These are phyloP conservation scores for Euwallacea fornicatus DNA, from an alignment of 1,140 invertebrate species.

Conservation along the genomic window DNA sequence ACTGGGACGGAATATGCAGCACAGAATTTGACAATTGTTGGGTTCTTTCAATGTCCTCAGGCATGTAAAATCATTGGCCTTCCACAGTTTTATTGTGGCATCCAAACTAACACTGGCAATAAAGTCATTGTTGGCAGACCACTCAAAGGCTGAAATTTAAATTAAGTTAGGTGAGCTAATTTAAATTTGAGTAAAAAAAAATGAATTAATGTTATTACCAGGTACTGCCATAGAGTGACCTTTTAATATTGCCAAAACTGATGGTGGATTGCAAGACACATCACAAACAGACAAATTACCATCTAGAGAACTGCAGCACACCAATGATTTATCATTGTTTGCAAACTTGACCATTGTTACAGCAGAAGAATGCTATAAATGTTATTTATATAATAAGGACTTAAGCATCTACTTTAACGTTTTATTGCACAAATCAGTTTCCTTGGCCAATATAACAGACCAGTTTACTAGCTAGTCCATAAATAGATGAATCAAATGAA, in stretches of 20 bases:
- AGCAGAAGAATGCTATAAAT: slow-evolving; percentile 68
- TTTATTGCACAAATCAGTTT: no score
- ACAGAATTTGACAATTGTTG: slow-evolving; percentile 65
- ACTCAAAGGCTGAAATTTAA: slow-evolving; percentile 68
- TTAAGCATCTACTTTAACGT: no score
- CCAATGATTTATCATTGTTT: slow-evolving; percentile 78
- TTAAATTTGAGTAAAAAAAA: not conserved
- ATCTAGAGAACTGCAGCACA: slow-evolving; percentile 82
- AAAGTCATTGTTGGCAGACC: slow-evolving; percentile 85
- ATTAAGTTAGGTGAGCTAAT: not conserved
- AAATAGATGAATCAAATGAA: no score
- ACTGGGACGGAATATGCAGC: slow-evolving; percentile 79
- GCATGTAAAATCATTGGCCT: slow-evolving; percentile 60
- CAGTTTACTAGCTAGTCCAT: no score
- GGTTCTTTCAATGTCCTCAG: slow-evolving; percentile 69
- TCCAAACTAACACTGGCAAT: slow-evolving; percentile 79
- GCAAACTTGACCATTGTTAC: slow-evolving; percentile 87
- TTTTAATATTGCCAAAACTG: slow-evolving; percentile 70
- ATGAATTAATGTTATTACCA: slow-evolving; percentile 53
- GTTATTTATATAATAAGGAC: slow-evolving; percentile 3
- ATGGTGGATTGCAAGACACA: slow-evolving; percentile 68
- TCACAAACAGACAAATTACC: slow-evolving; percentile 81
- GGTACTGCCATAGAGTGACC: slow-evolving; percentile 78
- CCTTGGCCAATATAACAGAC: no score
- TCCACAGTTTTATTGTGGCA: slow-evolving; percentile 76